Base-by-base conservation (phyloP, 2,888 invertebrate species). In the Andrena bucephala region DNA sequence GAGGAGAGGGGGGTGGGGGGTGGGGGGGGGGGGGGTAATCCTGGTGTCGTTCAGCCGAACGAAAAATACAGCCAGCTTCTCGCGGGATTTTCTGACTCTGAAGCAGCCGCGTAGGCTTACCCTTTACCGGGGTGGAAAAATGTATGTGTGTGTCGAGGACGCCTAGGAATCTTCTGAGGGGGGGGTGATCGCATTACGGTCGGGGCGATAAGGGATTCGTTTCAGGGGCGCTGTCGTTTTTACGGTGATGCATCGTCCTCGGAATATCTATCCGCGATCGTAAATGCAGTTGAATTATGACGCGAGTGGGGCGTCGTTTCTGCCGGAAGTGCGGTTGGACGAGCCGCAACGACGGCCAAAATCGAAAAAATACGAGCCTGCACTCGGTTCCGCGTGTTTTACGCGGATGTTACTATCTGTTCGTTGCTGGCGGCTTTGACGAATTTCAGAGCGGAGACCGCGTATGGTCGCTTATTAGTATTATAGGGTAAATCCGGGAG, bases 211-310 rank as follows among this genome's bases (percentile, higher is more conserved):
- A 85, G 77, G 77, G 59, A 54, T 77, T 76, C 81, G 71, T 75
- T 72, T 54, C 65, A 36, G 62, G 29, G 62, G 69, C 72, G 65
- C 29, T 73, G 68, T 68, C 77, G 77, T 86, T 84, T 85, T 86
- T 80, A 73, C 71, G 54, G 52, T 52, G 75, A 77, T 77, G 66
- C 84, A 75, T 84, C 77, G 36, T 69, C 67, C 84, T 33, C 59
- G 63, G 60, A 48, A 83, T 54, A 20, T 24, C 24, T 59, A 0
- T 66, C 20, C 27, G 42, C 24, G 80, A 62, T 84, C 86, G 86
- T 79, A 81, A 84, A 86, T 42, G 72, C 76, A 48, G 68, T 54
- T 86, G 69, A 81, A 78, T 86, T 84, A 78, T 72, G 67, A 73
- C 74, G 62, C 48, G 50, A 57, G 50, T 42, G 67, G 54, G 42